A percentile compares a stretch with the other conserved stretches of the same genome.
phyloP scores from a whole-genome alignment of 2,797 vertebrate genomes.

The Heliangelus exortis region DNA sequence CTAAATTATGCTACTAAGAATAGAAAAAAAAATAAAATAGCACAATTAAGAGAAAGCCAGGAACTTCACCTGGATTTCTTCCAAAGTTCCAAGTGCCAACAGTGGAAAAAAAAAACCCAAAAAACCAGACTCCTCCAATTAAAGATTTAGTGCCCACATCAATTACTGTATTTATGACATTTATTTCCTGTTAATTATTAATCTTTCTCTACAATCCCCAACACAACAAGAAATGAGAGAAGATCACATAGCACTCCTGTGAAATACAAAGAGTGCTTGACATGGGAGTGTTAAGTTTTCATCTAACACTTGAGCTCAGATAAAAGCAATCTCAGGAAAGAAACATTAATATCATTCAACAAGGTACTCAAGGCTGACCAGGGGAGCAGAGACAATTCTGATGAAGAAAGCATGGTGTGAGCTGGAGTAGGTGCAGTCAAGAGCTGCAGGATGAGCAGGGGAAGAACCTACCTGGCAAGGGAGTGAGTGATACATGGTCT shows the following conservation, averaged over 20 bases:
- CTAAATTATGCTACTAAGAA: neutral
- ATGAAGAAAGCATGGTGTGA: accelerated
- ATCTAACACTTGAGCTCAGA: neutral
- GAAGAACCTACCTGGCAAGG: neutral
- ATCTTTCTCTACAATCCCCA: neutral
- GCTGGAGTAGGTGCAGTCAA: neutral
- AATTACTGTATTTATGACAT: neutral
- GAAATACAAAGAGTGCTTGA: neutral
- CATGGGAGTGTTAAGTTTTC: neutral
- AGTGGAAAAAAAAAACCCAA: neutral
- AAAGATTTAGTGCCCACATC: neutral
- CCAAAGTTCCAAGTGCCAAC: neutral
- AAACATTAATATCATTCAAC: neutral
- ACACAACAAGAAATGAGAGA: neutral
- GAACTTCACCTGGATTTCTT: neutral
- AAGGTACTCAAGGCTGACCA: neutral
- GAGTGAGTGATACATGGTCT: neutral
- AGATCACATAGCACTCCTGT: neutral
- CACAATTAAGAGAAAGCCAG: neutral
- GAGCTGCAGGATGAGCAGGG: neutral
- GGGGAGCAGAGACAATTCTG: neutral
- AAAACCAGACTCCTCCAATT: neutral
- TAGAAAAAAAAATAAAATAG: neutral
- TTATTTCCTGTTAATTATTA: neutral
- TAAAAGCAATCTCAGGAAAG: neutral